Evolutionary conservation across 2,113 vertebrate species (phyloP), one percentile per base, ranked within the genome.

Genomic region (Centropristis striata): DNA sequence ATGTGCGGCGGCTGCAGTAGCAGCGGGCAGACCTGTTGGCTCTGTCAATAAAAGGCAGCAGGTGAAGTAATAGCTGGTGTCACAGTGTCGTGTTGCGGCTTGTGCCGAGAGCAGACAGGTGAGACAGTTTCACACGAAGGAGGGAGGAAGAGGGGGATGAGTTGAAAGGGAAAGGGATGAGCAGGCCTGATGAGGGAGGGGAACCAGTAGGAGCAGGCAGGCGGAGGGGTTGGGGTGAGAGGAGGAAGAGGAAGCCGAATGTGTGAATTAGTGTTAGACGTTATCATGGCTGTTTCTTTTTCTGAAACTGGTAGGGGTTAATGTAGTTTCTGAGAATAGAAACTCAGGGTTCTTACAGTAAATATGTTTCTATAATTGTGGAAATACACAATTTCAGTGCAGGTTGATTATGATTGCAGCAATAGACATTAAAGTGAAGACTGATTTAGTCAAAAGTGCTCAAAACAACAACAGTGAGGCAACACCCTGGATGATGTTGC

Each of bases 1-100:
- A 51, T 15, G 36, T 23, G 63, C 25, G 16, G 42, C 42, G 7
- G 69, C 47, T 7, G 66, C 67, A 23, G 16, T 55, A 54, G 67
- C 65, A 88, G 79, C 61, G 66, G 92, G 70, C 46, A 54, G 94
- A 94, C 93, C 94, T 87, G 92, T 94, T 93, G 71, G 83, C 79
- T 86, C 55, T 90, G 92, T 88, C 82, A 87, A 83, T 90, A 92
- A 90, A 91, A 90, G 92, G 85, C 87, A 12, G 75, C 80, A 78
- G 92, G 89, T 93, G 93, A 94, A 92, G 93, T 92, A 93, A 94
- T 86, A 84, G 71, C 78, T 81, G 81, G 78, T 82, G 89, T 90
- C 89, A 84, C 78, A 51, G 91, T 93, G 84, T 95, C 93, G 4
- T 93, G 94, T 95, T 94, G 88, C 90, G 50, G 89, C 94, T 91